These are phyloP conservation scores for Ischnus inquisitorius DNA, from an alignment of 2,888 invertebrate species.

Conservation along the genomic window DNA sequence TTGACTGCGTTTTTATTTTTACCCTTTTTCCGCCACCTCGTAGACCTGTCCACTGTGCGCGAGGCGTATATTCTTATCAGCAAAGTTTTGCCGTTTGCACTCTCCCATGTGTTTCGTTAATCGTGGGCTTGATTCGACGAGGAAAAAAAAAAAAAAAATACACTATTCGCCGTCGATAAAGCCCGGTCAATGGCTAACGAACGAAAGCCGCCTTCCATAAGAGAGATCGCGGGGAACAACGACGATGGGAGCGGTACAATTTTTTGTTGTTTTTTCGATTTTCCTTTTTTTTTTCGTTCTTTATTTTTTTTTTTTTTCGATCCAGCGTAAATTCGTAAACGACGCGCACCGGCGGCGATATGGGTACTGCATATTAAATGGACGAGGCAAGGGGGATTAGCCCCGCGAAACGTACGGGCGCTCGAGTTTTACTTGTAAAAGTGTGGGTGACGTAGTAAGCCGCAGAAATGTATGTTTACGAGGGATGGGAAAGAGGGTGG, in stretches of 20 bases:
- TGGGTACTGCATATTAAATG: slow-evolving; percentile 81
- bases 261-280: slow-evolving; percentile 67
- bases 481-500: slow-evolving; percentile 55
- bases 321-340: slow-evolving; percentile 82
- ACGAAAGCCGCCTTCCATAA: slow-evolving; percentile 78
- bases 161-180: slow-evolving; percentile 72
- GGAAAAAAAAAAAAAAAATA: slow-evolving; percentile 63
- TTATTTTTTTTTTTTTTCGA: slow-evolving; percentile 54
- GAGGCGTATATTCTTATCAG: slow-evolving; percentile 51
- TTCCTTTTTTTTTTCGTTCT: slow-evolving; percentile 68
- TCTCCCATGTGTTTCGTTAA: slow-evolving; percentile 34
- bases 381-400: slow-evolving; percentile 81
- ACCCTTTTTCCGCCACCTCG: slow-evolving; percentile 1
- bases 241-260: slow-evolving; percentile 61
- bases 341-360: slow-evolving; percentile 74
- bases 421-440: slow-evolving; percentile 80
- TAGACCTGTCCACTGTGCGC: slow-evolving; percentile 26
- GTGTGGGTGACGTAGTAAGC: slow-evolving; percentile 74
- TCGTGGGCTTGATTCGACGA: slow-evolving; percentile 40
- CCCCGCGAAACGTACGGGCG: slow-evolving; percentile 74
- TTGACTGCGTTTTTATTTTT: slow-evolving; percentile 26
- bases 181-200: slow-evolving; percentile 82
- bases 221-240: slow-evolving; percentile 67
- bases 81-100: slow-evolving; percentile 36
- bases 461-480: slow-evolving; percentile 80